A percentile compares a stretch with the other conserved stretches of the same genome.
Evolutionary conservation across 2,113 vertebrate genomes (phyloP).

Genomic region (Sinocyclocheilus anophthalmus): DNA sequence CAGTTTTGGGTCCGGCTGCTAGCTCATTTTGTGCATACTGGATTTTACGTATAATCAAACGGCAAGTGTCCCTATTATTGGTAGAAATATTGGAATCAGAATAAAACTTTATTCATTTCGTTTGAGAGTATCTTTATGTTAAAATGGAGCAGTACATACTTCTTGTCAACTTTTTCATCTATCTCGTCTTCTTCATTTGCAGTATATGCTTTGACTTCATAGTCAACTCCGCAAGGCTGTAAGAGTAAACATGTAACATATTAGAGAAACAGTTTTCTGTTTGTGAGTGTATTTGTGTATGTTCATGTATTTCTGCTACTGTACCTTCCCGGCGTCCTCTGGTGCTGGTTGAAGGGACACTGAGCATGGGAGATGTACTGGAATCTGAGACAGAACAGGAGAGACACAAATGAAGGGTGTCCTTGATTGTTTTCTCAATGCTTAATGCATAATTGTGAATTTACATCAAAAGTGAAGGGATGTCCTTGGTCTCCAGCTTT

Average conservation of each 20-base stretch:
- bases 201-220: slow-evolving; percentile 74
- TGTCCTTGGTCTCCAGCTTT: too few relatives aligned
- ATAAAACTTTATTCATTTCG: not conserved
- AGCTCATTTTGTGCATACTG: slow-evolving; percentile 78
- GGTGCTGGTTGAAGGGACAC: too few relatives aligned
- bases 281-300: too few relatives aligned
- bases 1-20: slow-evolving; percentile 73
- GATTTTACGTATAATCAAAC: slow-evolving; percentile 88
- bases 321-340: too few relatives aligned
- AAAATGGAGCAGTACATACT: slow-evolving; percentile 69
- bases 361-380: too few relatives aligned
- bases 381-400: too few relatives aligned
- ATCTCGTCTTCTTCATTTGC: slow-evolving; percentile 71
- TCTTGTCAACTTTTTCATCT: slow-evolving; percentile 86
- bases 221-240: not conserved
- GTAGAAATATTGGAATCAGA: not conserved
- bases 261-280: too few relatives aligned
- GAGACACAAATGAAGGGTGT: too few relatives aligned
- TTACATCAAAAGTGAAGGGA: too few relatives aligned
- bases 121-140: not conserved
- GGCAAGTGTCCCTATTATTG: slow-evolving; percentile 79
- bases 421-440: too few relatives aligned
- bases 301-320: too few relatives aligned
- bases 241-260: not conserved
- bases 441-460: too few relatives aligned